Evolutionary conservation across 2,113 vertebrate species (phyloP).

Genomic region (Rhinolophus sinicus): DNA sequence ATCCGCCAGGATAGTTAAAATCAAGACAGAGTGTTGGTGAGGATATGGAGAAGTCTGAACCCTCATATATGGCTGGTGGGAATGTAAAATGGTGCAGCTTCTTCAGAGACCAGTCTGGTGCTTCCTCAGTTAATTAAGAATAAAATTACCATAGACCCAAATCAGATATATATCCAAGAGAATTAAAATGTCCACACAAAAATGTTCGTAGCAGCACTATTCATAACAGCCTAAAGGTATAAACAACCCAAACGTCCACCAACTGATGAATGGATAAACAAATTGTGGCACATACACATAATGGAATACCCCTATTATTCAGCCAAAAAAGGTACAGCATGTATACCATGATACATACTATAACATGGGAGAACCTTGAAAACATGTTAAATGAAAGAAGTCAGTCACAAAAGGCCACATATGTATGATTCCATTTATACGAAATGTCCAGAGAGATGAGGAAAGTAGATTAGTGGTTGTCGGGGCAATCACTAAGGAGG

Average conservation of each 20-base stretch:
- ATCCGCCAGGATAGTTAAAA: background rate
- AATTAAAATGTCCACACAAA: constrained; percentile 10
- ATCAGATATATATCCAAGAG: background rate
- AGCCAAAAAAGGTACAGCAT: background rate
- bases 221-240: background rate
- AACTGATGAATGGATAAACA: background rate
- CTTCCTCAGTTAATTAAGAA: constrained; percentile 10
- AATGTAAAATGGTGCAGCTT: background rate
- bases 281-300: background rate
- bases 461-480: background rate
- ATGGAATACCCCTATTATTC: background rate
- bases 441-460: background rate
- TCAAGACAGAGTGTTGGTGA: background rate
- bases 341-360: background rate
- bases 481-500: background rate
- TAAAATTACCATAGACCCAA: background rate
- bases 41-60: background rate
- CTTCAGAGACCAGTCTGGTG: background rate
- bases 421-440: background rate
- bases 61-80: background rate
- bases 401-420: background rate
- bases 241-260: background rate
- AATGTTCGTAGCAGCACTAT: constrained; percentile 2
- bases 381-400: background rate
- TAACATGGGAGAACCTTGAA: background rate